Percentiles rank a stretch among this genome's conserved stretches.
These are phyloP conservation scores for Mellivora capensis DNA, from an alignment of 2,113 vertebrate species.

Conservation along the genomic window DNA sequence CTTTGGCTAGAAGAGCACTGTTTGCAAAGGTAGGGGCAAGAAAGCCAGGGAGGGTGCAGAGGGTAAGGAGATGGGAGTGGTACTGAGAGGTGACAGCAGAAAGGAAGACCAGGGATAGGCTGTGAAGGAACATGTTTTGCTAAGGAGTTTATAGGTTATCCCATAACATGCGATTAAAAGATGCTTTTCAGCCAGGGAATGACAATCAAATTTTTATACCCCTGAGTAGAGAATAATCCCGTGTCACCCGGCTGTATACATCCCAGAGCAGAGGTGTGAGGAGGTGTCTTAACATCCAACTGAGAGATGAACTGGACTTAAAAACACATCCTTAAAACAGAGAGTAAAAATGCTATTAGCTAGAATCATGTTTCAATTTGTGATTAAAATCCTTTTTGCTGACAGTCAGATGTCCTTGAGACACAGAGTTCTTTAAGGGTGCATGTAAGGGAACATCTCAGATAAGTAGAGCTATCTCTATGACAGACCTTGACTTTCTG, in stretches of 20 bases:
- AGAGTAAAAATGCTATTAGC: not conserved
- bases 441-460: not conserved
- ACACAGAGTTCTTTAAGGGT: not conserved
- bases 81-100: not conserved
- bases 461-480: not conserved
- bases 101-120: not conserved
- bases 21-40: not conserved
- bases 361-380: not conserved
- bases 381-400: not conserved
- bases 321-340: not conserved
- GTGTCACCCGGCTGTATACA: not conserved
- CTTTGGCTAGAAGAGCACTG: not conserved
- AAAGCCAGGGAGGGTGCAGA: not conserved
- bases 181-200: not conserved
- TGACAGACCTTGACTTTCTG: not conserved
- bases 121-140: not conserved
- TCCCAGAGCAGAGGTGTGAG: not conserved
- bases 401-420: not conserved
- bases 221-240: not conserved
- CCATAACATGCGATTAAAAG: not conserved
- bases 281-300: not conserved
- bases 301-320: not conserved
- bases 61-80: not conserved
- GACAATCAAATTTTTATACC: not conserved
- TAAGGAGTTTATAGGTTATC: not conserved